A percentile compares a stretch with the other conserved stretches of the same genome.
Conservation (phyloP, 1,140 invertebrate species). For the Plutomurus gul region DNA sequence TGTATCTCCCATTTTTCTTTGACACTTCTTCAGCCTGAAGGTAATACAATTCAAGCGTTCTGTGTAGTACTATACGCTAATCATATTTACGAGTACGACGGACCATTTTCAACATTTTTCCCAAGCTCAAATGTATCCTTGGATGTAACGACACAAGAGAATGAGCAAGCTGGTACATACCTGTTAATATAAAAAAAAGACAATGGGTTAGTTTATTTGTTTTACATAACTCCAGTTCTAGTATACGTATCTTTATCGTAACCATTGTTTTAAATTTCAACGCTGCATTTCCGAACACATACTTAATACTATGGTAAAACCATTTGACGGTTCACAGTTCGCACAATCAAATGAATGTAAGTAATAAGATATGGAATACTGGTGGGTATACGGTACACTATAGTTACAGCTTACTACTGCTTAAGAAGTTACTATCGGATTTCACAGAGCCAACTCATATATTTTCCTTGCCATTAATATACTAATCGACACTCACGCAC, state of each 20-base stretch:
- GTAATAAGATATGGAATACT: too few relatives aligned
- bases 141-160: not conserved
- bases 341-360: not conserved
- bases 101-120: not conserved
- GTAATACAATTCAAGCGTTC: too few relatives aligned
- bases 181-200: not conserved
- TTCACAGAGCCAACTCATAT: too few relatives aligned
- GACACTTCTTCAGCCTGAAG: too few relatives aligned
- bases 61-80: not conserved
- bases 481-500: too few relatives aligned
- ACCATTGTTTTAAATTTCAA: not conserved
- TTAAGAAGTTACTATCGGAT: too few relatives aligned
- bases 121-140: too few relatives aligned
- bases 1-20: not conserved
- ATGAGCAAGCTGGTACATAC: not conserved
- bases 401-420: too few relatives aligned
- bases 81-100: too few relatives aligned
- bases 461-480: too few relatives aligned
- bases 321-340: not conserved
- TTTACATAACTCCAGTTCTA: constrained; percentile 8
- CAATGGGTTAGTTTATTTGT: constrained; percentile 9
- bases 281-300: not conserved
- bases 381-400: too few relatives aligned
- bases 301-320: too few relatives aligned
- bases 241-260: not conserved